Conservation (phyloP, 2,888 invertebrate genomes). For the Osmoderma eremita region DNA sequence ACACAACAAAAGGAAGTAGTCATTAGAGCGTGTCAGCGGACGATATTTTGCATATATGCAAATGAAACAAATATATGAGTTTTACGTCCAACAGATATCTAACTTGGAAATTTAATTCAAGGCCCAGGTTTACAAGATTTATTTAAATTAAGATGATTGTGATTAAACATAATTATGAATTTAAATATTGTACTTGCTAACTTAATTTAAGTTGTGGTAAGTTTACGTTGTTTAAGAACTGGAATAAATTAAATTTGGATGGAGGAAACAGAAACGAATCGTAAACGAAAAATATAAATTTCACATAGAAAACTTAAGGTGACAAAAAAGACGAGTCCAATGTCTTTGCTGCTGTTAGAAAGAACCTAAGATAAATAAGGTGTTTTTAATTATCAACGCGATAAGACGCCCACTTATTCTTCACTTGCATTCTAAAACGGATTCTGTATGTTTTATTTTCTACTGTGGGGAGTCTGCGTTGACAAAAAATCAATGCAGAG, state of each 20-base stretch:
- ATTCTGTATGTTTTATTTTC: too few relatives aligned
- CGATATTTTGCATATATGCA: background rate
- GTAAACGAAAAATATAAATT: background rate
- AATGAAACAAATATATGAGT: conserved; percentile 7
- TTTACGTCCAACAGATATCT: conserved; percentile 3
- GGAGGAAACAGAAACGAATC: background rate
- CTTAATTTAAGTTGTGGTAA: conserved; percentile 21
- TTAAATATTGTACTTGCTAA: conserved; percentile 35
- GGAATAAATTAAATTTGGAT: conserved; percentile 3
- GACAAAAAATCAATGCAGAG: too few relatives aligned
- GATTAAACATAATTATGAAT: conserved; percentile 27
- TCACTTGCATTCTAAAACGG: too few relatives aligned
- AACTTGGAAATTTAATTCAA: conserved; percentile 2
- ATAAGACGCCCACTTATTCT: too few relatives aligned
- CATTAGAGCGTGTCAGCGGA: too few relatives aligned
- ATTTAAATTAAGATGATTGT: conserved; percentile 31
- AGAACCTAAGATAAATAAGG: too few relatives aligned
- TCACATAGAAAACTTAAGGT: too few relatives aligned
- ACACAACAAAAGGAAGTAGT: too few relatives aligned
- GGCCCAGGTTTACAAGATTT: background rate
- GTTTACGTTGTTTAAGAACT: conserved; percentile 7
- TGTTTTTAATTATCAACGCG: too few relatives aligned
- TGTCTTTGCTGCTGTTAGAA: too few relatives aligned
- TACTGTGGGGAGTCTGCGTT: too few relatives aligned
- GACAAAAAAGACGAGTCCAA: too few relatives aligned